Evolutionary conservation across 2,113 vertebrate species (phyloP), one percentile per base, ranked within the genome.

Genomic region (Microtus richardsoni): DNA sequence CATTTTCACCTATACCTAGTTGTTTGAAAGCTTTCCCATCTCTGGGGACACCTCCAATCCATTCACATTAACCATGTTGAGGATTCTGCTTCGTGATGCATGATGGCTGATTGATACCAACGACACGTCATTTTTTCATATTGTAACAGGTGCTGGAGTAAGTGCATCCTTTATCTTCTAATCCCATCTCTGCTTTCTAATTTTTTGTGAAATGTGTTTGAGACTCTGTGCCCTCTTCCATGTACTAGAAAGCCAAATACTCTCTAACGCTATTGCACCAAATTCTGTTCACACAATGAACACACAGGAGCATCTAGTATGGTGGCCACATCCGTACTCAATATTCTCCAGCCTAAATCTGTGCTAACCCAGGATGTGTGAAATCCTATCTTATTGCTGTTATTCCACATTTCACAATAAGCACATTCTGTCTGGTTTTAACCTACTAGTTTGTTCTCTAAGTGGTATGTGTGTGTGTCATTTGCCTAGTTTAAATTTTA

Each of bases 51-150:
- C 36, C n/a, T 71, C 66, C 70, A 73, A 77, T 70, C 75, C 21
- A 89, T 77, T 71, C 78, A 68, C n/a, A 33, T 73, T 14, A 78
- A 49, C 5, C 19, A 36, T 54, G 91, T 44, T 91, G 14, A 85
- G 28, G 73, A 26, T 73, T 80, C 26, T 73, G 7, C 68, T 86
- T 60, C 24, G 60, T 44, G 26, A 36, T 73, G 30, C 41, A 0
- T 91, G 44, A 60, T 80, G 78, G 64, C 64, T 78, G n/a, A 82
- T 60, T 5, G 19, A 89, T 89, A 91, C 80, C 95, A 73, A 96
- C 49, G 16, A 49, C 58, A 28, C 28, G 54, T 28, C 13, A 10
- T 70, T 58, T 89, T 71, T 91, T 82, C 47, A 36, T 82, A 54
- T 39, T 62, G 28, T 21, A 94, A 73, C 64, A 26, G 62, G 13